These are phyloP conservation scores for Clangula hyemalis DNA, from an alignment of 2,797 vertebrate species.

Conservation along the genomic window DNA sequence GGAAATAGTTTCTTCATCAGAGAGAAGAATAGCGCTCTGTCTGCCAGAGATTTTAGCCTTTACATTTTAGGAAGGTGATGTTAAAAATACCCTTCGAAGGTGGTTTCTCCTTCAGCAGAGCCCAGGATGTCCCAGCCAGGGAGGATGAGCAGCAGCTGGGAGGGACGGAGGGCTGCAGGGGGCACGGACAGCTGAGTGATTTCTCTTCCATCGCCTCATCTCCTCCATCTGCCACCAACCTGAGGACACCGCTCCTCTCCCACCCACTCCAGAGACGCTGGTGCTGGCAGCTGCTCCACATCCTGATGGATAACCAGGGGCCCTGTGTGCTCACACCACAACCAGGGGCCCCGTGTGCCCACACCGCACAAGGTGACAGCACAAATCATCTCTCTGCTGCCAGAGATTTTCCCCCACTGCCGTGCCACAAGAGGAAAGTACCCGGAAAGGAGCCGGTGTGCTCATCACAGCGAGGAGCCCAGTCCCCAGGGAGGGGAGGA, in stretches of 20 bases:
- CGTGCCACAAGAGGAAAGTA: neutral
- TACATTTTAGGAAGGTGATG: constrained; percentile 51
- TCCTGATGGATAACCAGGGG: no score
- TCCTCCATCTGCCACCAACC: neutral
- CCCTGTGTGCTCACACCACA: rapidly evolving
- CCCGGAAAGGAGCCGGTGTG: neutral
- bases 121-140: rapidly evolving
- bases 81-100: neutral
- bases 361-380: rapidly evolving
- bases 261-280: neutral
- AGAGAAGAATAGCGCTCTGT: constrained; percentile 68
- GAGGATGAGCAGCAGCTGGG: neutral
- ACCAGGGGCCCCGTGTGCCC: no score
- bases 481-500: neutral
- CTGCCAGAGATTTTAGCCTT: constrained; percentile 37
- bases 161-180: neutral
- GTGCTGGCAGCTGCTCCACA: neutral
- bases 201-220: neutral
- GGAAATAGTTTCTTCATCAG: constrained; percentile 78
- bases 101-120: neutral
- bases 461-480: neutral
- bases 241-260: rapidly evolving
- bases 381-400: neutral
- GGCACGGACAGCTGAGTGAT: rapidly evolving
- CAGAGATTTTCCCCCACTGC: neutral